phyloP scores from a whole-genome alignment of 1,140 invertebrate species.

The Drosophila ogumai region DNA sequence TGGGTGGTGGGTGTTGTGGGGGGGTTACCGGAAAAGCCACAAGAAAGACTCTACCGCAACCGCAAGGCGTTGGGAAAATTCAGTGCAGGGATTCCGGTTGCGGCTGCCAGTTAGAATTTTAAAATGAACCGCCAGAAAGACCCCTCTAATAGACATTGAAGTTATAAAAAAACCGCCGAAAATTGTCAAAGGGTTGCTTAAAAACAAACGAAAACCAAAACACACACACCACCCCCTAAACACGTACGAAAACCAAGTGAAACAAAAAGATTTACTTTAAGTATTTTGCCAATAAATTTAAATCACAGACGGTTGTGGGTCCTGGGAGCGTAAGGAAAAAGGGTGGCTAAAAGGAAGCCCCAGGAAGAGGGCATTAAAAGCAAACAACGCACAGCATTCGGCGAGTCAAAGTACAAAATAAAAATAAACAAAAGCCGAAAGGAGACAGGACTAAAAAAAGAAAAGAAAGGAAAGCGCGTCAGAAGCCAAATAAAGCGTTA shows the following conservation, averaged over 20 bases:
- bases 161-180: conserved; percentile 42
- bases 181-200: conserved; percentile 71
- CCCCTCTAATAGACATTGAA: conserved; percentile 59
- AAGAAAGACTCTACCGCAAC: conserved; percentile 63
- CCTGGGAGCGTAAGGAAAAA: conserved; percentile 1
- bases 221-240: conserved; percentile 7
- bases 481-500: conserved; percentile 79
- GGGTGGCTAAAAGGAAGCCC: conserved; percentile 19
- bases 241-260: conserved; percentile 29
- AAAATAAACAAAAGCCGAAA: conserved; percentile 50
- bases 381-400: conserved; percentile 41
- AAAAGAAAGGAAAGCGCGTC: conserved; percentile 26
- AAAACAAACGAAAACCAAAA: conserved; percentile 19
- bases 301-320: conserved; percentile 66
- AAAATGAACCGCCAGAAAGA: conserved; percentile 54
- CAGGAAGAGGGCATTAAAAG: conserved; percentile 41
- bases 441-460: conserved; percentile 3
- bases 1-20: not conserved
- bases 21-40: conserved; percentile 38
- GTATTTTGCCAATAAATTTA: conserved; percentile 84
- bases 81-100: conserved; percentile 43
- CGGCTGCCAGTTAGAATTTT: conserved; percentile 61
- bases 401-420: conserved; percentile 27
- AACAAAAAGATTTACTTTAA: conserved; percentile 76
- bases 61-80: conserved; percentile 63